Base-by-base conservation (phyloP, 2,888 invertebrate genomes). In the Hylaea fasciaria region DNA sequence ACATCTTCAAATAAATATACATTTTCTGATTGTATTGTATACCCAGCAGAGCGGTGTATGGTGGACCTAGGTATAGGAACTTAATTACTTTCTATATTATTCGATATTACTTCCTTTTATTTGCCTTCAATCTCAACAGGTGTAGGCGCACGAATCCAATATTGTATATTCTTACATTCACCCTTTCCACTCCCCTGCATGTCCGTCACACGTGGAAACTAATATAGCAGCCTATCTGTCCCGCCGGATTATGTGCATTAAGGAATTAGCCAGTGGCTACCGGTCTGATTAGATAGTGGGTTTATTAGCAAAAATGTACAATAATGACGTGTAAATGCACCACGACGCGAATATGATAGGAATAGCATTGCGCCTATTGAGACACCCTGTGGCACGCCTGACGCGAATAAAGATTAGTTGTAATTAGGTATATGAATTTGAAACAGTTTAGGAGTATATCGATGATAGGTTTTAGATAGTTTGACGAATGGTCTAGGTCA, bases 211-310 rank as follows among this genome's bases (percentile, higher is more conserved):
- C 13, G 48, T 44, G 41, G 28, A 53, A 58, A 53, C 52, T 48
- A 58, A 58, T 58, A 58, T 58, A 53, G 52, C 43, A 13, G n/a
- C 10, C 52, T 57, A 57, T 57, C 52, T 58, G 43, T 58, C 48
- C 41, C 29, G 50, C 28, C 11, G 58, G 58, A 58, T 58, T 58
- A 58, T 41, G 17, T 47, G 52, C 47, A 53, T 58, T 58, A 58
- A n/a, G 16, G 52, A 47, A 17, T 52, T 53, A 58, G 35, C 47
- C 28, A 32, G 35, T 28, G 58, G 28, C 43, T 43, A 43, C 43
- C 29, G n/a, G 29, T 16, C 41, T 53, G 58, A 58, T 58, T 48
- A 58, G 58, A 57, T 57, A 52, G 22, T 22, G 17, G 37, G 29
- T 14, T 56, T 57, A 46, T 51, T 51, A 40, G 32, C 50, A 40